phyloP scores from a whole-genome alignment of 2,888 invertebrate species.

The Ornithoptera alexandrae region DNA sequence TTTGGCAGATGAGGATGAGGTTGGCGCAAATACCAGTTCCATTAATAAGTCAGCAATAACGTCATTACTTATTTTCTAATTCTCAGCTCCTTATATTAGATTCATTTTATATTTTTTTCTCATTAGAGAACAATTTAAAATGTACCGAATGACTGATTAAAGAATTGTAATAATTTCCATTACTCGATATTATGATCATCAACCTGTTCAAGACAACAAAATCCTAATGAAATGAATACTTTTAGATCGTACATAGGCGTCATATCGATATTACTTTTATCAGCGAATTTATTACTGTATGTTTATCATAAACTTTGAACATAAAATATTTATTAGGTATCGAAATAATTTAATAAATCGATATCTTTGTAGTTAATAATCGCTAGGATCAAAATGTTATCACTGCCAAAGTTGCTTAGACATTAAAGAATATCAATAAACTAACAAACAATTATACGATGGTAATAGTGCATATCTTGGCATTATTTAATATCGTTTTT shows the following conservation, averaged over 20 bases:
- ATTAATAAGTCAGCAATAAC: too few relatives aligned
- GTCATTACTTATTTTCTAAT: too few relatives aligned
- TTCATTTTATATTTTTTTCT: too few relatives aligned
- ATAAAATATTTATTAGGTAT: background rate
- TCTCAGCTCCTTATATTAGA: too few relatives aligned
- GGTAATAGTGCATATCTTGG: background rate
- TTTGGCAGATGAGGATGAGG: too few relatives aligned
- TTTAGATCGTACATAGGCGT: background rate
- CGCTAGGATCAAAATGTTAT: background rate
- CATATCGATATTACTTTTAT: background rate
- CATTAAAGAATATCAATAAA: background rate
- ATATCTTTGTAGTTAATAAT: background rate
- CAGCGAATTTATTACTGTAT: background rate
- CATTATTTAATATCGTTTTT: background rate
- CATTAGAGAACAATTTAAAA: too few relatives aligned
- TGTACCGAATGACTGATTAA: too few relatives aligned
- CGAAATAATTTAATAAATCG: background rate
- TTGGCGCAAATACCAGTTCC: too few relatives aligned
- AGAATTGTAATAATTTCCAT: too few relatives aligned
- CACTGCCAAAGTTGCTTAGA: background rate
- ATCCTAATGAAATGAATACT: background rate
- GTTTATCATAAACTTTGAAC: background rate
- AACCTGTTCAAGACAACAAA: too few relatives aligned
- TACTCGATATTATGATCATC: too few relatives aligned
- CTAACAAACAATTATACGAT: background rate